phyloP scores from a whole-genome alignment of 2,888 invertebrate genomes.

The Chrysolina haemoptera region DNA sequence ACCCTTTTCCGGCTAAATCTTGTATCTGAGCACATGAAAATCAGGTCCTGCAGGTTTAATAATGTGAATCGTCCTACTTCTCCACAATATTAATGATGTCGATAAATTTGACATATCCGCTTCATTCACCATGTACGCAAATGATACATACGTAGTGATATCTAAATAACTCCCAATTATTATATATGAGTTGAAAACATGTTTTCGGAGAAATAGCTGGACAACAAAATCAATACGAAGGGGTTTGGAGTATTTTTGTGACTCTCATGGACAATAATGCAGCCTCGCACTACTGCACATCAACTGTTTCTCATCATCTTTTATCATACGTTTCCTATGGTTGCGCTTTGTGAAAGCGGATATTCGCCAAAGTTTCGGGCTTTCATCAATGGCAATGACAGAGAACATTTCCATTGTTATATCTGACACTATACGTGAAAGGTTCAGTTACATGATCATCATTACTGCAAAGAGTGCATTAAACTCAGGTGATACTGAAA shows the following conservation, averaged over 20 bases:
- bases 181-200: too few species aligned
- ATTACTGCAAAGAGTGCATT: background rate
- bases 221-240: background rate
- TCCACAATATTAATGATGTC: too few species aligned
- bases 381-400: slow-evolving; percentile 1
- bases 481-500: background rate
- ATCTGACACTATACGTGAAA: background rate
- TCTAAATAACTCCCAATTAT: too few species aligned
- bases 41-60: too few species aligned
- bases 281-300: background rate
- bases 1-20: too few species aligned
- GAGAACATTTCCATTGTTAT: background rate
- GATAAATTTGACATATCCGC: too few species aligned
- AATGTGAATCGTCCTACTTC: too few species aligned
- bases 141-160: too few species aligned
- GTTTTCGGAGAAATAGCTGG: too few species aligned
- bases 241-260: background rate
- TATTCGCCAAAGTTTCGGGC: background rate
- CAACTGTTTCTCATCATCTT: background rate
- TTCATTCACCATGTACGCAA: too few species aligned
- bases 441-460: background rate
- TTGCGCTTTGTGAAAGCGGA: background rate
- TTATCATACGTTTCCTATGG: background rate
- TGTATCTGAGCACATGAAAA: too few species aligned
- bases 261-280: background rate